phyloP scores from a whole-genome alignment of 2,888 invertebrate species.

The Clusia tigrina region DNA sequence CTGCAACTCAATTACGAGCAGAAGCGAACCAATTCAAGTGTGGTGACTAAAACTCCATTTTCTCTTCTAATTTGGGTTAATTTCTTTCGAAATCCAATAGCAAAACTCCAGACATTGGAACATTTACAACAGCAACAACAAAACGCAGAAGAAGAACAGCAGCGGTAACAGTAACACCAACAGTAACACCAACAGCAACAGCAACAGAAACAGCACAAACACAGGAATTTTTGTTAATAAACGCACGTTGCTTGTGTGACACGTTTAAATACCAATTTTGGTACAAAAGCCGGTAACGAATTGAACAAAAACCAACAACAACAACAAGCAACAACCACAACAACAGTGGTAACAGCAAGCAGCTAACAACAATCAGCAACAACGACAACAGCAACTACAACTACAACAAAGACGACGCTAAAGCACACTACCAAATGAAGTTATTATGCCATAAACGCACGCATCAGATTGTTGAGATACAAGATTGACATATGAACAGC shows the following conservation, averaged over 20 bases:
- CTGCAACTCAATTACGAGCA: too few relatives aligned
- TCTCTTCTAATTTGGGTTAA: slow-evolving; percentile 4
- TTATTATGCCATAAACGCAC: slow-evolving; percentile 62
- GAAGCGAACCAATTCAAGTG: too few relatives aligned
- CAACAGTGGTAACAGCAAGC: background rate
- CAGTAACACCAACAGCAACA: slow-evolving; percentile 35
- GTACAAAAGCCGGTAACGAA: slow-evolving; percentile 10
- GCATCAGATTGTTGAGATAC: slow-evolving; percentile 48
- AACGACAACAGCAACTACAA: slow-evolving; percentile 16
- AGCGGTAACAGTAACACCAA: too few relatives aligned
- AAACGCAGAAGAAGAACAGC: background rate
- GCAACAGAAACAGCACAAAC: slow-evolving; percentile 31
- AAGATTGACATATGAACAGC: slow-evolving; percentile 36
- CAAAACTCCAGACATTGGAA: slow-evolving; percentile 32
- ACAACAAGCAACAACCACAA: background rate
- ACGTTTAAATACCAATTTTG: slow-evolving; percentile 13
- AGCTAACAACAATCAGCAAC: background rate
- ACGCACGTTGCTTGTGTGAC: background rate
- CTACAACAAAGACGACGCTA: too few relatives aligned
- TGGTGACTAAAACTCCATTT: too few relatives aligned
- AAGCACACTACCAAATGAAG: slow-evolving; percentile 60
- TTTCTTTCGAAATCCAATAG: slow-evolving; percentile 35
- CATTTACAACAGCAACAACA: background rate
- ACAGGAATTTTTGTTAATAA: background rate
- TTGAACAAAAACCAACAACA: background rate